A percentile compares a stretch with the other conserved stretches of the same genome.
Evolutionary conservation across 2,797 vertebrate species (phyloP).

Genomic region (Trematomus bernacchii): DNA sequence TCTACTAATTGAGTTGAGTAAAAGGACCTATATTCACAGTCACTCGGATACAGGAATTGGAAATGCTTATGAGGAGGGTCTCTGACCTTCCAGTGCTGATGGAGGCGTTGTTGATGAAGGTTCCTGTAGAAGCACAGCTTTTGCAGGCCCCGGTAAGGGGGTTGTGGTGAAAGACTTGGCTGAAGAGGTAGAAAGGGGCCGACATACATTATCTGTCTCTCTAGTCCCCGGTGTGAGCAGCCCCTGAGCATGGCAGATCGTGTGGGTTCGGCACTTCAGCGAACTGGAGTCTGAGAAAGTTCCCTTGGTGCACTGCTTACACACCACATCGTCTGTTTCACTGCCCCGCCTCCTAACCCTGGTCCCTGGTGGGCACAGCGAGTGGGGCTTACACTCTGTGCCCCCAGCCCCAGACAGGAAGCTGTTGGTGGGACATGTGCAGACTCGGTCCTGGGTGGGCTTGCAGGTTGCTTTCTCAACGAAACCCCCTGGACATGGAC

Average conservation of each 20-base stretch:
- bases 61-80: too few relatives aligned
- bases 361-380: constrained; percentile 89
- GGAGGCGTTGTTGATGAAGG: constrained; percentile 45
- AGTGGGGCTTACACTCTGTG: constrained; percentile 86
- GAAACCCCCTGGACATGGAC: constrained; percentile 86
- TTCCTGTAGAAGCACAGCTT: constrained; percentile 38
- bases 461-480: constrained; percentile 89
- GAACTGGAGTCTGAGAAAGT: constrained; percentile 92
- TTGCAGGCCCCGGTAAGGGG: constrained; percentile 16
- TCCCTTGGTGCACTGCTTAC: constrained; percentile 90
- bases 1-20: background rate
- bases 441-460: constrained; percentile 90
- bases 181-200: constrained; percentile 59
- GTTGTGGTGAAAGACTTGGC: constrained; percentile 48
- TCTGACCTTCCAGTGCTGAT: constrained; percentile 72
- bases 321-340: constrained; percentile 90
- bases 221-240: constrained; percentile 88
- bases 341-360: constrained; percentile 92
- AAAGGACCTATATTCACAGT: background rate
- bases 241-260: constrained; percentile 89
- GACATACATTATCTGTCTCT: constrained; percentile 91
- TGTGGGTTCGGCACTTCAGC: constrained; percentile 89
- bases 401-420: constrained; percentile 69
- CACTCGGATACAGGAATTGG: too few relatives aligned
- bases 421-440: constrained; percentile 88